These are phyloP conservation scores for Drosophila erecta DNA, from an alignment of 1,140 invertebrate genomes.

Conservation along the genomic window DNA sequence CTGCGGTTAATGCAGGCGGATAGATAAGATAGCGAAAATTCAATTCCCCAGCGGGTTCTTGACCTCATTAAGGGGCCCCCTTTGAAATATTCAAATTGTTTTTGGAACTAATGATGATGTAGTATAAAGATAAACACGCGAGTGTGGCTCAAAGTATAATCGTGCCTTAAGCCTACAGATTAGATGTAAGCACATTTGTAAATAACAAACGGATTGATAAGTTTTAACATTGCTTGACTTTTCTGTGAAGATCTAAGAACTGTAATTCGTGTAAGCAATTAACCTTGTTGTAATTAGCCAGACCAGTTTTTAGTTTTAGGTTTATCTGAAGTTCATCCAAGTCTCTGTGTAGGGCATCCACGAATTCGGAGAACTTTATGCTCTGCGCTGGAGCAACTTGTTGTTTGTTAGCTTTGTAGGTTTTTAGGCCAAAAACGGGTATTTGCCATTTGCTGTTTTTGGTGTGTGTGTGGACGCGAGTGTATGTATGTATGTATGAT, in stretches of 20 bases:
- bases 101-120: slow-evolving; percentile 13
- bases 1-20: slow-evolving; percentile 23
- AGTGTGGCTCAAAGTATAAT: slow-evolving; percentile 5
- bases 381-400: slow-evolving; percentile 37
- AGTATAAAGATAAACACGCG: slow-evolving; percentile 27
- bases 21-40: slow-evolving; percentile 34
- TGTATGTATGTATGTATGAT: slow-evolving; percentile 3
- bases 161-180: slow-evolving; percentile 1
- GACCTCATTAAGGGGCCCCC: slow-evolving; percentile 25
- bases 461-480: slow-evolving; percentile 4
- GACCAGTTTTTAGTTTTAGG: too few species aligned
- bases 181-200: neutral
- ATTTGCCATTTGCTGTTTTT: slow-evolving; percentile 57
- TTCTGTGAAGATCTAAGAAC: neutral
- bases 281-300: neutral
- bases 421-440: slow-evolving; percentile 79
- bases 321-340: neutral
- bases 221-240: too few species aligned
- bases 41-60: slow-evolving; percentile 26
- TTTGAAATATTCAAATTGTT: slow-evolving; percentile 42
- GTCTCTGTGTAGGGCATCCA: slow-evolving; percentile 42
- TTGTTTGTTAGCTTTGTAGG: slow-evolving; percentile 56
- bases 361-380: slow-evolving; percentile 42
- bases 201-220: neutral
- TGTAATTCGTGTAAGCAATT: neutral